These are phyloP conservation scores for Neotoxoptera formosana DNA, from an alignment of 1,140 invertebrate species.

Conservation along the genomic window DNA sequence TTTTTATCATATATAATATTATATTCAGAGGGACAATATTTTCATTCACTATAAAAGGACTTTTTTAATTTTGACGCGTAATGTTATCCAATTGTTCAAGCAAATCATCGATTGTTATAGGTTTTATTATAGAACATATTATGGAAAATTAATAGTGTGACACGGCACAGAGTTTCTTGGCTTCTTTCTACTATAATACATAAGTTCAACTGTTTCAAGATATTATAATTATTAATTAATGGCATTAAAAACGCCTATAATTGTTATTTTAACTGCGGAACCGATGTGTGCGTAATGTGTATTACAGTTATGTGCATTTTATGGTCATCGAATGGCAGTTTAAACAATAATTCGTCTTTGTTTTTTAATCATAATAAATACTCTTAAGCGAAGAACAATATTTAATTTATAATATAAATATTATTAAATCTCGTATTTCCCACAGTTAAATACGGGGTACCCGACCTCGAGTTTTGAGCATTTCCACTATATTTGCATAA, in stretches of 20 bases:
- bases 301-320: neutral
- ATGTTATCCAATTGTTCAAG: neutral
- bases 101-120: neutral
- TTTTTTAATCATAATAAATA: neutral
- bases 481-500: neutral
- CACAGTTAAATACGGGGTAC: neutral
- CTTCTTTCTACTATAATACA: neutral
- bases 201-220: neutral
- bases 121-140: neutral
- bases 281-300: neutral
- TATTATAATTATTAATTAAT: neutral
- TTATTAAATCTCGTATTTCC: neutral
- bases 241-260: neutral
- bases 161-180: neutral
- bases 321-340: neutral
- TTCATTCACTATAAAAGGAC: no score
- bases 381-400: neutral
- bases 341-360: neutral
- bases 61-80: no score
- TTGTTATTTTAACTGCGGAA: neutral
- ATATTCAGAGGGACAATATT: no score
- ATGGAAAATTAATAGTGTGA: neutral
- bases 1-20: no score
- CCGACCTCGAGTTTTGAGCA: neutral
- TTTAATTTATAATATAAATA: neutral